Base-by-base conservation (phyloP, 2,797 vertebrate species). In the Micropoecilia bifurca region DNA sequence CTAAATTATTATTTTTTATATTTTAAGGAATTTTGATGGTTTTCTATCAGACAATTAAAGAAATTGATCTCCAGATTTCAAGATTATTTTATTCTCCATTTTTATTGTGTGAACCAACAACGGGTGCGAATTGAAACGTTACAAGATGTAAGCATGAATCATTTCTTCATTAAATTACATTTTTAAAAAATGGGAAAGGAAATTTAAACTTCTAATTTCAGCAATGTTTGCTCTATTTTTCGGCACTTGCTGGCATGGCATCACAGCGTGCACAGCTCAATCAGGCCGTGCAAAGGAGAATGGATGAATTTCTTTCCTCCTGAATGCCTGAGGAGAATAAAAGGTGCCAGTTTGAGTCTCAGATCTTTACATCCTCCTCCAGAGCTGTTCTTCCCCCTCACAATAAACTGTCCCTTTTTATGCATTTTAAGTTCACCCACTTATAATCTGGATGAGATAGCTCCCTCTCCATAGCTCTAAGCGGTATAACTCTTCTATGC, bases 401-500 rank as follows among this genome's bases (percentile, higher is more conserved):
- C 89, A 92, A 92, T 93, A 92, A 92, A 93, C 83, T 86, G 85
- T 91, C 90, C 81, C 85, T 89, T 91, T 94, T 91, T 88, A 93
- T 90, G 87, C 88, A 78, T 89, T 92, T 94, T 92, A 85, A 86
- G 89, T 95, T 95, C 95, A 95, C 93, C 95, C 94, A 95, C 96
- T 96, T 96, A 94, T 95, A 96, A 95, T 96, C 96, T 96, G 92
- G 85, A 95, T 91, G 90, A 95, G 94, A 95, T 94, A 95, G 96
- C 96, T 96, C 95, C 95, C 92, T 89, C 90, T 92, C 85, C 90
- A 90, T 95, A 92, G 95, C 95, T 95, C 94, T 94, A 83, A 95
- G 95, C 95, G 68, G 92, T 96, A 96, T 96, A 97, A 97, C 96
- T 97, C 96, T 97, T 95, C 95, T 88, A 93, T 85, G 90, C 94